Evolutionary conservation across 2,113 vertebrate species (phyloP).

Genomic region (Heterotilapia buettikoferi): DNA sequence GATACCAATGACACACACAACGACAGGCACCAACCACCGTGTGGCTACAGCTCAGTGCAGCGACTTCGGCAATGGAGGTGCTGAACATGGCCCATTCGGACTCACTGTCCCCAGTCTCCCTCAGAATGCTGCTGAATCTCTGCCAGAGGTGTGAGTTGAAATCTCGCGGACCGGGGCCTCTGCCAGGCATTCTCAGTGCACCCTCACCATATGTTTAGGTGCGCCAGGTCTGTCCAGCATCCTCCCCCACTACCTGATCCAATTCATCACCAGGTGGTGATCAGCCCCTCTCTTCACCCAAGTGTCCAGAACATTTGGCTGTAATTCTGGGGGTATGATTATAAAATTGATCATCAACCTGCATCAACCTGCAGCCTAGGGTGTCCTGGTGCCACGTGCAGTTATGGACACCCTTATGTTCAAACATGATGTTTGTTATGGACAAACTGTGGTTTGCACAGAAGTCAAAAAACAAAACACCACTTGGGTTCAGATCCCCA

Average conservation of each 20-base stretch:
- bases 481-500: background rate
- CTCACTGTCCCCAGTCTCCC: background rate
- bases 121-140: background rate
- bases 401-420: background rate
- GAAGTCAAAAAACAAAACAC: background rate
- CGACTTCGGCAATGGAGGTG: background rate
- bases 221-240: background rate
- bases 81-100: background rate
- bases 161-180: fast-evolving
- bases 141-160: background rate
- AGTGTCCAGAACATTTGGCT: background rate
- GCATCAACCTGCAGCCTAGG: background rate
- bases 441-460: background rate
- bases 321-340: background rate
- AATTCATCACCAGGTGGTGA: background rate
- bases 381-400: background rate
- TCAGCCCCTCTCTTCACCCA: background rate
- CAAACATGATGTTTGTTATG: background rate
- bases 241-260: background rate
- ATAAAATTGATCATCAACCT: background rate
- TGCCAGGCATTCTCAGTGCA: background rate
- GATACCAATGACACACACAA: background rate
- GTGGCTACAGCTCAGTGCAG: background rate
- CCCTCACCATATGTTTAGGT: background rate
- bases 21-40: background rate